Conservation (phyloP, 2,113 vertebrate species). For the Hipposideros armiger region DNA sequence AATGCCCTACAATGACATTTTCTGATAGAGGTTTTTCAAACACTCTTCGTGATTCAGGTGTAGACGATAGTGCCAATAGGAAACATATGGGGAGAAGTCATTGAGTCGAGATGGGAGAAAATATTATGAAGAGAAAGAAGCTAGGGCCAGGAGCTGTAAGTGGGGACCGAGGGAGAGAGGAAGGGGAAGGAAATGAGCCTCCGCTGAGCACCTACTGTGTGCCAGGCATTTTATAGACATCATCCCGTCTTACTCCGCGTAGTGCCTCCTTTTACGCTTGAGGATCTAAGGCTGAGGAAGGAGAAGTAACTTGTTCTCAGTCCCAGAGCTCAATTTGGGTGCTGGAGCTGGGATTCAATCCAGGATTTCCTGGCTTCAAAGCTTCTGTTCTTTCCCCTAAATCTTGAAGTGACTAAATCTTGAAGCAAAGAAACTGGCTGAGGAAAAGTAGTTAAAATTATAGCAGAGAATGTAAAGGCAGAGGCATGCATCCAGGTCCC, state of each 20-base stretch:
- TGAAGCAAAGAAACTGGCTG: slow-evolving; percentile 15
- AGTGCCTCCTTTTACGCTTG: background rate
- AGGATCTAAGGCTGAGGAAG: background rate
- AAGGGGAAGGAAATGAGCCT: background rate
- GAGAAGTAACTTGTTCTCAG: background rate
- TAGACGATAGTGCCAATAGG: background rate
- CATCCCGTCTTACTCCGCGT: background rate
- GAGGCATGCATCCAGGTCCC: background rate
- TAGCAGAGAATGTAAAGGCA: background rate
- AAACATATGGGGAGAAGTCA: background rate
- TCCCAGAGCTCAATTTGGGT: background rate
- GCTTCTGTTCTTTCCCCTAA: slow-evolving; percentile 1
- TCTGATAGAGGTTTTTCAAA: background rate
- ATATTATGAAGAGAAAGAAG: background rate
- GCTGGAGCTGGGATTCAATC: background rate
- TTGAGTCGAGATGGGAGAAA: background rate
- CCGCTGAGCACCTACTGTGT: background rate
- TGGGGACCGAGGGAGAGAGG: background rate
- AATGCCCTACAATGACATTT: background rate
- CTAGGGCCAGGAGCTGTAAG: background rate
- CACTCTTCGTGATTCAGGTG: slow-evolving; percentile 20
- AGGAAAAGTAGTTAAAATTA: background rate
- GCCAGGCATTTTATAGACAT: background rate
- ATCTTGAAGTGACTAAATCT: background rate
- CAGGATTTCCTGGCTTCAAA: slow-evolving; percentile 20